Evolutionary conservation across 2,888 invertebrate genomes (phyloP), one percentile per base, ranked within the genome.

Genomic region (Leptura quadrifasciata): DNA sequence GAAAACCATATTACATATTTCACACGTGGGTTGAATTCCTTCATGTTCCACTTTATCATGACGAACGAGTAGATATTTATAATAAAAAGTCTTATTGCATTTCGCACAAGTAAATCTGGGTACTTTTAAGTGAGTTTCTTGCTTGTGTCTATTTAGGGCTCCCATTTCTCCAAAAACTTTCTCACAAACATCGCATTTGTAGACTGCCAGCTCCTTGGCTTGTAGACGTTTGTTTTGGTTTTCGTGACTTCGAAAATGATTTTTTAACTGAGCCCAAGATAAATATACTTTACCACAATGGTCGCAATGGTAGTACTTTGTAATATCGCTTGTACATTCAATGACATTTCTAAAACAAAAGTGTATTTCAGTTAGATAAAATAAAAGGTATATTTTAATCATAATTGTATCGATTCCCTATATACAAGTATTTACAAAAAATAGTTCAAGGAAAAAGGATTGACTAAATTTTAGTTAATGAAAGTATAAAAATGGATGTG

Each of bases 61-160:
- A 20, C 72, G 54, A n/a, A 65, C 58, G 17, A 73, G 57, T 21
- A 73, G 35, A n/a, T 73, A 73, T 24, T 73, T 73, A 27, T 73
- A 64, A 35, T 73, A 73, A 65, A 73, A 73, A 21, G 55, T 65
- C 24, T 57, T 57, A 57, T 18, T 57, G 12, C 57, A 57, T 57
- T 72, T 63, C 9, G 18, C 57, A 18, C 57, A 74, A 18, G 31
- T 31, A 52, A 47, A 74, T 61, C 73, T 35, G 9, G 58, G 58
- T 35, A 69, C 64, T 58, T 72, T 72, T n/a, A 67, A 55, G 61
- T 77, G 91, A 0, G 89, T 87, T 0, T 87, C 84, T 55, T 87
- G 88, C 0, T 88, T 86, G 76, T 91, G 91, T 0, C 89, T 86
- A 15, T 88, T 89, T 10, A 91, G 80, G 75, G 90, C 90, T 79